Base-by-base conservation (phyloP, 2,888 invertebrate species). In the Nomada lathburiana region DNA sequence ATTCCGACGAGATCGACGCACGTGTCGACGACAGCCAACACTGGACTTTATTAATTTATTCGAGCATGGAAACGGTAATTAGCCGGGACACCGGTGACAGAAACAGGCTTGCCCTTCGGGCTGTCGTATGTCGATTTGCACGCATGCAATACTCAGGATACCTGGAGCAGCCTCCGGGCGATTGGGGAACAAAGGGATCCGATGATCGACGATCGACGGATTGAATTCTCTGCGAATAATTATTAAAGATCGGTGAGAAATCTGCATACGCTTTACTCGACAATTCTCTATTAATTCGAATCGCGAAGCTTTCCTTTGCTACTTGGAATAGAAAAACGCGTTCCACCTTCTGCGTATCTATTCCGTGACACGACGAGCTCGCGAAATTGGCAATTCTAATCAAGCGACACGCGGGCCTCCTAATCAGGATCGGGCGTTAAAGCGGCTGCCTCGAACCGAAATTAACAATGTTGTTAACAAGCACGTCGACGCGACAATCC, bases 21-120 rank as follows among this genome's bases (percentile, higher is more conserved):
- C 83, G 89, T 89, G 92, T 92, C 90, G 87, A 57, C 82, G 86
- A 81, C 92, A 92, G 92, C 84, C 89, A 83, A 86, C 84, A 76
- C 88, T 78, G 86, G 86, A 92, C 90, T 93, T 93, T 93, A 92
- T 93, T 93, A 93, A 94, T 93, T 93, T 93, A 93, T 93, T 92
- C 93, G 90, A 91, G 93, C 93, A 92, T 93, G 92, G 91, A 92
- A 93, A 92, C 90, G 90, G 91, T 93, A 93, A 94, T 94, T 93
- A 94, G 91, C 91, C 91, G 83, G 93, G 92, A 92, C 92, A 92
- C 90, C 89, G 90, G 91, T 93, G 94, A 93, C 94, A 93, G 91
- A 89, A 91, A 87, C 94, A 93, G 93, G 88, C 90, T 89, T 89
- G 87, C 90, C 92, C 92, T 88, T 88, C 90, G 90, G 92, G 91